Percentiles rank a stretch among this genome's conserved stretches.
phyloP scores from a whole-genome alignment of 2,797 vertebrate genomes.

The Cyclura pinguis region DNA sequence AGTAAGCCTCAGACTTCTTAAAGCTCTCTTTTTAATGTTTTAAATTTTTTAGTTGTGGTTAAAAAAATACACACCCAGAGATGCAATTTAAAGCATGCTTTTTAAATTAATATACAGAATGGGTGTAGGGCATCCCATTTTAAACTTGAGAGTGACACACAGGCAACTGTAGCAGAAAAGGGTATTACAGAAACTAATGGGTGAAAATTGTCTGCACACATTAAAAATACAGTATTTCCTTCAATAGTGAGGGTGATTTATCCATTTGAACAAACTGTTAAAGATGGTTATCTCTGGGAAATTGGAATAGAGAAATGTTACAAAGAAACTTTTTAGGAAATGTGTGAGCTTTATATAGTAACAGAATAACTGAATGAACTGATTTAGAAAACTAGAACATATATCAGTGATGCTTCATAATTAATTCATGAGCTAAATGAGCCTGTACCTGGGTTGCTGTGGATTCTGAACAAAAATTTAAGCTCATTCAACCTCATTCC shows the following conservation, averaged over 20 bases:
- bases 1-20: neutral
- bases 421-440: neutral
- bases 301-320: neutral
- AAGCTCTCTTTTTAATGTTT: neutral
- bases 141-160: neutral
- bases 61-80: neutral
- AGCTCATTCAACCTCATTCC: neutral
- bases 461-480: too few relatives aligned
- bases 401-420: neutral
- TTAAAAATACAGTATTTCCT: neutral
- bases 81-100: neutral
- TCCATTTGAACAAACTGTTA: neutral
- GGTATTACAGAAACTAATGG: neutral
- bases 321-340: neutral
- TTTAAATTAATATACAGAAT: neutral
- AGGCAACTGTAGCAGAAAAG: neutral
- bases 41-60: neutral
- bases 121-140: neutral
- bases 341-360: neutral
- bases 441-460: neutral
- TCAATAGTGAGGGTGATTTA: neutral
- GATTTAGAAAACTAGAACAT: neutral
- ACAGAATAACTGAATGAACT: neutral
- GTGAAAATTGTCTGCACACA: neutral
- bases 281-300: neutral